Percentiles rank a stretch among this genome's conserved stretches.
These are phyloP conservation scores for Tricholauxania praeusta DNA, from an alignment of 2,888 invertebrate genomes.

Conservation along the genomic window DNA sequence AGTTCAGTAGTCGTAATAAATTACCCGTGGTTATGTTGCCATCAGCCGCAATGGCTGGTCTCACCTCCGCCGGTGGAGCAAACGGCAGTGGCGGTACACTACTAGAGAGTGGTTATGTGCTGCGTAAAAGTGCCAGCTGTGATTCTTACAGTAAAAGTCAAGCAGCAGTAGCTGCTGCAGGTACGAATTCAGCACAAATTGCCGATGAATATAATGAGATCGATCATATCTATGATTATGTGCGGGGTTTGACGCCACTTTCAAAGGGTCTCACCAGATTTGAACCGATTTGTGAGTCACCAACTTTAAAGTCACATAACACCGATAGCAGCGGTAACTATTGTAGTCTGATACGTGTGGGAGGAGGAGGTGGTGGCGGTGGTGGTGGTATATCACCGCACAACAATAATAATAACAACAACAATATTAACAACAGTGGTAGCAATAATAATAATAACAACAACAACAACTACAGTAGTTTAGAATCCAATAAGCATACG, in stretches of 20 bases:
- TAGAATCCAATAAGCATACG: conserved; percentile 65
- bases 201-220: conserved; percentile 95
- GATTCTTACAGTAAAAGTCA: conserved; percentile 72
- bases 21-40: conserved; percentile 66
- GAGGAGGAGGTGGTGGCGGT: conserved; percentile 47
- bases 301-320: conserved; percentile 66
- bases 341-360: conserved; percentile 67
- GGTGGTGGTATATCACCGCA: conserved; percentile 13
- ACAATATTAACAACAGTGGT: conserved; percentile 51
- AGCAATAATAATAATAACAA: conserved; percentile 54
- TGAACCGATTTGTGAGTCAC: conserved; percentile 69
- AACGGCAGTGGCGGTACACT: conserved; percentile 55
- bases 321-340: conserved; percentile 67
- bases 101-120: conserved; percentile 72
- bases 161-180: conserved; percentile 66
- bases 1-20: conserved; percentile 64
- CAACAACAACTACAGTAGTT: conserved; percentile 66
- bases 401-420: conserved; percentile 54
- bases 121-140: conserved; percentile 82
- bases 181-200: conserved; percentile 68
- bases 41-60: conserved; percentile 56
- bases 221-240: conserved; percentile 96
- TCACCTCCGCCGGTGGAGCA: conserved; percentile 40
- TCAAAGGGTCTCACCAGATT: conserved; percentile 77
- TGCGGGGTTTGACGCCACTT: conserved; percentile 90